phyloP scores from a whole-genome alignment of 2,113 vertebrate species.

The Brachyistius frenatus region DNA sequence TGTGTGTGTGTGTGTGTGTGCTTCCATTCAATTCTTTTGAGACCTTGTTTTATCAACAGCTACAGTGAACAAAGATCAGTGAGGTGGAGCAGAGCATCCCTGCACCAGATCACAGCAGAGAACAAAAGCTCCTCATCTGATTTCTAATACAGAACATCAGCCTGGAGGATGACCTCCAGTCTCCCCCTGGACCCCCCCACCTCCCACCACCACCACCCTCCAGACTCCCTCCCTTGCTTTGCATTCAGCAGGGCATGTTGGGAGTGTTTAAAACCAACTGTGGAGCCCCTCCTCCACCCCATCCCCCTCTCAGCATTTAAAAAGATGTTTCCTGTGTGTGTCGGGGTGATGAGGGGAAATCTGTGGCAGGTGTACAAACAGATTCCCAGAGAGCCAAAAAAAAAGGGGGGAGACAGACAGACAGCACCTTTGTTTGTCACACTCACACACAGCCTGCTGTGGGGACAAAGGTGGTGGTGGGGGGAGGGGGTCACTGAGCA shows the following conservation, averaged over 20 bases:
- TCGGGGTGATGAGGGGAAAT: constrained; percentile 23
- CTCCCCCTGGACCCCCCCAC: not conserved
- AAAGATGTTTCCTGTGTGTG: constrained; percentile 20
- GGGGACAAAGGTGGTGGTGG: constrained; percentile 35
- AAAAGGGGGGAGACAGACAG: not conserved
- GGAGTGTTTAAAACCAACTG: too few species aligned
- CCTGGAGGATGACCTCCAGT: constrained; percentile 15
- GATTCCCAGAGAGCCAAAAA: constrained; percentile 46
- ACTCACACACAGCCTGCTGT: constrained; percentile 41
- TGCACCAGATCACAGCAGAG: constrained; percentile 49
- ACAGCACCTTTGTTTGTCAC: constrained; percentile 60
- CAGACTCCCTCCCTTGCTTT: too few species aligned
- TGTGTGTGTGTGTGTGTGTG: too few species aligned
- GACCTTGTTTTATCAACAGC: constrained; percentile 28
- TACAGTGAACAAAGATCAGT: too few species aligned
- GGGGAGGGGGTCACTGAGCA: constrained; percentile 28
- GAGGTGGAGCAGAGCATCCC: constrained; percentile 22
- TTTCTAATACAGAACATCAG: constrained; percentile 41
- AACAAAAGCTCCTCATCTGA: constrained; percentile 57
- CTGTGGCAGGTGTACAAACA: constrained; percentile 76
- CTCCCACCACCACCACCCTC: too few species aligned
- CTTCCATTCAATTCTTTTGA: constrained; percentile 8
- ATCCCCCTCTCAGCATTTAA: constrained; percentile 29
- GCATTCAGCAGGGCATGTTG: too few species aligned
- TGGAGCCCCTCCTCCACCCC: too few species aligned